Conservation (phyloP, 2,113 vertebrate genomes). For the Erythrolamprus reginae region DNA sequence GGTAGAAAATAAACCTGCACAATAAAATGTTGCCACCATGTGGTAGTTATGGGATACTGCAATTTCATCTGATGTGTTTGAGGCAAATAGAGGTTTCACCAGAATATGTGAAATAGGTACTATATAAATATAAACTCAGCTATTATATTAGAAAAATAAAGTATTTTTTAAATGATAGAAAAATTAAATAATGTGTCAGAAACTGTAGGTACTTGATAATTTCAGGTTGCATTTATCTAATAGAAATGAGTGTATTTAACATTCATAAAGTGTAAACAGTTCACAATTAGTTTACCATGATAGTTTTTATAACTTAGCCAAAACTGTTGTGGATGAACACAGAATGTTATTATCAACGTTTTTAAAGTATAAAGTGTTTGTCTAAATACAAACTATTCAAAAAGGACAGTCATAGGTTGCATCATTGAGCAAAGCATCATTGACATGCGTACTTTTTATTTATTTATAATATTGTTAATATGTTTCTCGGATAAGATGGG, state of each 20-base stretch:
- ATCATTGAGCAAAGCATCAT: background rate
- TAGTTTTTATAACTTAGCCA: constrained; percentile 37
- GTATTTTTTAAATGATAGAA: background rate
- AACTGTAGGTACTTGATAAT: background rate
- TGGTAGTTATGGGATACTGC: constrained; percentile 36
- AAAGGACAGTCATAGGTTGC: background rate
- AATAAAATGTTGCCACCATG: constrained; percentile 62
- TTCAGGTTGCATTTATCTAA: background rate
- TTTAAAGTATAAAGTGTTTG: background rate
- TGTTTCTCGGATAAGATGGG: background rate
- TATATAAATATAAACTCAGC: background rate
- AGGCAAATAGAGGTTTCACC: background rate
- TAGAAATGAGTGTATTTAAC: constrained; percentile 2
- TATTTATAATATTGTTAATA: background rate
- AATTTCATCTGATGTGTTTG: background rate
- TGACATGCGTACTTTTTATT: background rate
- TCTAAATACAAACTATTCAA: background rate
- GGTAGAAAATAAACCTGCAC: background rate
- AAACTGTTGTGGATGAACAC: background rate
- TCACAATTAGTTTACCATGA: constrained; percentile 40
- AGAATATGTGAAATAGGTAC: background rate
- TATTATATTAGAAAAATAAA: background rate
- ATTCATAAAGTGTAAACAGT: constrained; percentile 45
- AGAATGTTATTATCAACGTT: constrained; percentile 10
- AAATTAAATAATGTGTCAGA: background rate